Conservation (phyloP, 2,797 vertebrate genomes). For the Sarcophilus harrisii region DNA sequence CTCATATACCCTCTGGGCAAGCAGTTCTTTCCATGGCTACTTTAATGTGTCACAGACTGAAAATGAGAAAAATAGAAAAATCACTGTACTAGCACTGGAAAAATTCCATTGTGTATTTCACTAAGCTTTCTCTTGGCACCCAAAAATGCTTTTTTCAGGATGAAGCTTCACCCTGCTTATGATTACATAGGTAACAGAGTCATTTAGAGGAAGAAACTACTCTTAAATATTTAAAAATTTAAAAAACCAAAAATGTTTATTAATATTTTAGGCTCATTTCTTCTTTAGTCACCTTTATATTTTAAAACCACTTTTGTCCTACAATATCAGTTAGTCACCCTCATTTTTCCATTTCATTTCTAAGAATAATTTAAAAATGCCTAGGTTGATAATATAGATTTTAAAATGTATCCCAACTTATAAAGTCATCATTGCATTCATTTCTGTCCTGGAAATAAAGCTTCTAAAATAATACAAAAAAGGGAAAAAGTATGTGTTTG, state of each 20-base stretch:
- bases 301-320: neutral
- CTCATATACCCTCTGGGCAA: neutral
- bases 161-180: neutral
- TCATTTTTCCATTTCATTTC: constrained; percentile 19
- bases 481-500: neutral
- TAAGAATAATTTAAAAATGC: constrained; percentile 27
- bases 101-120: neutral
- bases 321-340: neutral
- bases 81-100: neutral
- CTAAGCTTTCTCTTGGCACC: neutral
- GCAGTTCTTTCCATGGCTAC: neutral
- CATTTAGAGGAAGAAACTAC: neutral
- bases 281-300: constrained; percentile 1
- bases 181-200: neutral
- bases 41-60: constrained; percentile 17
- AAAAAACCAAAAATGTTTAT: neutral
- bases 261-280: neutral
- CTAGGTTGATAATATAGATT: neutral
- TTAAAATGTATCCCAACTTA: neutral
- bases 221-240: neutral
- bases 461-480: neutral
- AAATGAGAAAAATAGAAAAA: constrained; percentile 2
- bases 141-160: neutral
- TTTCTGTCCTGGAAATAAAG: neutral
- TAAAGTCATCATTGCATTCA: neutral